These are phyloP conservation scores for Parnassius mnemosyne DNA, from an alignment of 2,888 invertebrate species.

Conservation along the genomic window DNA sequence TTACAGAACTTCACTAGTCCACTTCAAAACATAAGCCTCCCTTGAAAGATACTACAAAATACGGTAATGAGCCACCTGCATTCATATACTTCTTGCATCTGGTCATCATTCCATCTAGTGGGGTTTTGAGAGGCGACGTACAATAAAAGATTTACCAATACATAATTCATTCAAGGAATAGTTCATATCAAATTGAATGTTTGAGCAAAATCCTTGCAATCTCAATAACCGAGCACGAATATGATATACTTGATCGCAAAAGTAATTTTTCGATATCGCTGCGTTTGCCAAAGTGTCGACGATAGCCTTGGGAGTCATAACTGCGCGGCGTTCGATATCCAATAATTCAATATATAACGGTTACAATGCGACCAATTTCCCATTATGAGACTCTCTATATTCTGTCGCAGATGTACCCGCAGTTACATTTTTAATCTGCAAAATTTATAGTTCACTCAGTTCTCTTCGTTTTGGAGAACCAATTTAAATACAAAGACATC, in stretches of 20 bases:
- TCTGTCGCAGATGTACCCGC: conserved; percentile 10
- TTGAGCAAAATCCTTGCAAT: not conserved
- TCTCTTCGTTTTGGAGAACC: no score
- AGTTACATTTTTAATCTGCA: conserved; percentile 15
- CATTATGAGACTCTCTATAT: conserved; percentile 5
- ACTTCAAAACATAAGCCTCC: no score
- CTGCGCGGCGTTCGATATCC: conserved; percentile 2
- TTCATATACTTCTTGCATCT: no score
- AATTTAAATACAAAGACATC: no score
- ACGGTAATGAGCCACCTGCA: no score
- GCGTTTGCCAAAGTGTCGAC: not conserved
- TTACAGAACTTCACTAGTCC: no score
- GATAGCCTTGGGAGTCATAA: not conserved
- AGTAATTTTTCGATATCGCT: not conserved
- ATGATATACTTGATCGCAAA: not conserved
- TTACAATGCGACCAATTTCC: not conserved
- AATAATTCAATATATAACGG: conserved; percentile 9
- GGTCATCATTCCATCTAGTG: no score
- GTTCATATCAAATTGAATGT: no score
- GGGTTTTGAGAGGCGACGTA: no score
- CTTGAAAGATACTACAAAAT: no score
- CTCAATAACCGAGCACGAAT: not conserved
- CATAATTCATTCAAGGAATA: no score
- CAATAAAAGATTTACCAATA: no score
- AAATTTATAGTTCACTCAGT: conserved; percentile 5